These are phyloP conservation scores for Caenorhabditis latens DNA, from an alignment of 1,140 invertebrate species.

Conservation along the genomic window DNA sequence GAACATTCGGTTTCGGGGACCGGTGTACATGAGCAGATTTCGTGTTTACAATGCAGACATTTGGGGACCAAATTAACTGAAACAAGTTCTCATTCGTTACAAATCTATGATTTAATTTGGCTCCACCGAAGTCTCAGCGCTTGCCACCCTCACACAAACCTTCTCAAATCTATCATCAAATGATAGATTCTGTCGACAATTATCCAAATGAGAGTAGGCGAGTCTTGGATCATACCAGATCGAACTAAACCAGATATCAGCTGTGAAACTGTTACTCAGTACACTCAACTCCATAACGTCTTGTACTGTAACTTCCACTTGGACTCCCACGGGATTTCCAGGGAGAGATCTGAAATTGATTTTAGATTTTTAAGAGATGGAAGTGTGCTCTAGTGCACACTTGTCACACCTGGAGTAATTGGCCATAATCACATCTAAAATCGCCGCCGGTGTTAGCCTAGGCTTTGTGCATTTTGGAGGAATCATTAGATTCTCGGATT, in stretches of 20 bases:
- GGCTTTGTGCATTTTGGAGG: conserved; percentile 12
- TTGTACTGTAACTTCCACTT: conserved; percentile 76
- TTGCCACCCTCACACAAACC: conserved; percentile 46
- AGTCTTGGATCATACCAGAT: conserved; percentile 76
- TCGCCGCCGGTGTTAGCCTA: not conserved
- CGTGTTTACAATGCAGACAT: conserved; percentile 77
- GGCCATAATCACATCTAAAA: conserved; percentile 42
- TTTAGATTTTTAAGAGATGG: not conserved
- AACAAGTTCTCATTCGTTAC: conserved; percentile 7
- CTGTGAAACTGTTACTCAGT: conserved; percentile 75
- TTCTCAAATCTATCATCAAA: conserved; percentile 78
- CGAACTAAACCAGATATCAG: conserved; percentile 76
- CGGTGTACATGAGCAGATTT: conserved; percentile 72
- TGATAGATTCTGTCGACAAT: conserved; percentile 74
- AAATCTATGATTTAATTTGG: too few relatives aligned
- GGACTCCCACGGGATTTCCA: conserved; percentile 68
- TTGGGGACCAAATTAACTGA: conserved; percentile 75
- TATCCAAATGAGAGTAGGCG: conserved; percentile 75
- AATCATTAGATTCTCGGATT: too few relatives aligned
- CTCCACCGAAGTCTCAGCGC: not conserved
- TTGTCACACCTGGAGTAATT: not conserved
- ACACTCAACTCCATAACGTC: conserved; percentile 75
- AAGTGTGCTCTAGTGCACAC: conserved; percentile 3
- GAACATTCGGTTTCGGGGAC: conserved; percentile 76
- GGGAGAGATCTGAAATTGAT: conserved; percentile 67